Evolutionary conservation across 2,113 vertebrate genomes (phyloP), one percentile per base, ranked within the genome.

Genomic region (Bostrychus sinensis): DNA sequence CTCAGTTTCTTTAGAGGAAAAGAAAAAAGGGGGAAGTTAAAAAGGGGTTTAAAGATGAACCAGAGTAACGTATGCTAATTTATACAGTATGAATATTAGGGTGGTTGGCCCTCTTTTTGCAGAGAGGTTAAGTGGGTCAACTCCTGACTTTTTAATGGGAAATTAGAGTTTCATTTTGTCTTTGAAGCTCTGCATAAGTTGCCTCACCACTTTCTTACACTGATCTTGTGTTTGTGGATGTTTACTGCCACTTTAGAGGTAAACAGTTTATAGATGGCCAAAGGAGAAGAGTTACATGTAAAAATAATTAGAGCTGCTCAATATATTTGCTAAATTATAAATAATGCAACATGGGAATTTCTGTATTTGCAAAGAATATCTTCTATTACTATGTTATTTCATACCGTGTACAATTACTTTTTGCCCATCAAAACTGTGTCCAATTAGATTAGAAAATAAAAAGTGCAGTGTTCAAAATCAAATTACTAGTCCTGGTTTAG

Each of bases 51-150:
- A 55, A 82, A 78, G 65, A 54, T 43, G 54, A 63, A 56, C 13
- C 36, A 25, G 60, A 68, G 45, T 66, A 65, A 75, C 56, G 60
- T 68, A 86, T 87, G 82, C 11, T 72, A 84, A 89, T 86, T 43
- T 74, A 81, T 83, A 41, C 78, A 30, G 9, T 54, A 67, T 77
- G 77, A 70, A 82, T 77, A 77, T 75, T 46, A 58, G 61, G 60
- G 22, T 54, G 50, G 66, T 56, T 80, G 34, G 60, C 46, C 73
- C 55, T 72, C 56, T 71, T 69, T 74, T 64, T 78, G 55, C 62
- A 55, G 57, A 55, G 72, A 67, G 79, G 82, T 80, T 88, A 89
- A 87, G 53, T 87, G 72, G 84, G 84, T 83, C 81, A 81, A 69
- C 67, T 59, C 12, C 42, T 60, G 70, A 82, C 55, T 81, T 71